Evolutionary conservation across 2,888 invertebrate species (phyloP).

Genomic region (Troides helena): DNA sequence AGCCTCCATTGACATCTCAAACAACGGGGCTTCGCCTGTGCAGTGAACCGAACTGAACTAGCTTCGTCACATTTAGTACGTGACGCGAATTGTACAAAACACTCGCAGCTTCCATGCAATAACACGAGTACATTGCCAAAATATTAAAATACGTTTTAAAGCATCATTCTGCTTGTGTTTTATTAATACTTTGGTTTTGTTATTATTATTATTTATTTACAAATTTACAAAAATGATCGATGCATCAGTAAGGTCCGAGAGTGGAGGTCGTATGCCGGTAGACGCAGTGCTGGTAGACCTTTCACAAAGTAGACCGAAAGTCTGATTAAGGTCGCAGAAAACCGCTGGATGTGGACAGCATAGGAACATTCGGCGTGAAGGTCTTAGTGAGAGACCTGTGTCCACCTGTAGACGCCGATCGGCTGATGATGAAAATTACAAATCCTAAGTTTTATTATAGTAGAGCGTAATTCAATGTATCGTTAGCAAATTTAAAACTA

Average conservation of each 20-base stretch:
- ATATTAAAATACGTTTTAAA: slow-evolving; percentile 1
- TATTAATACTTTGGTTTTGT: neutral
- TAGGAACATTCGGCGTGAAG: too few relatives aligned
- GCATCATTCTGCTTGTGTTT: neutral
- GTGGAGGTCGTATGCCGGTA: too few relatives aligned
- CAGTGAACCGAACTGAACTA: slow-evolving; percentile 49
- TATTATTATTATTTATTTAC: neutral
- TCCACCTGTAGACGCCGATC: too few relatives aligned
- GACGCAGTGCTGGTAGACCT: too few relatives aligned
- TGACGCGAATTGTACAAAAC: slow-evolving; percentile 35
- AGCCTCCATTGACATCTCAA: slow-evolving; percentile 47
- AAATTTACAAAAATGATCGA: neutral
- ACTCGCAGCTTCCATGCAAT: slow-evolving; percentile 3
- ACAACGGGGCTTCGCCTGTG: slow-evolving; percentile 44
- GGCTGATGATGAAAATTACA: too few relatives aligned
- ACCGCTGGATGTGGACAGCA: too few relatives aligned
- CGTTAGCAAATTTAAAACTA: neutral
- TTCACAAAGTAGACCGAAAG: too few relatives aligned
- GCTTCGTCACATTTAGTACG: slow-evolving; percentile 42
- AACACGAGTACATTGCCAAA: slow-evolving; percentile 11
- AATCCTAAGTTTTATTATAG: too few relatives aligned
- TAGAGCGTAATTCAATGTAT: neutral
- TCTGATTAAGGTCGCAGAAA: too few relatives aligned
- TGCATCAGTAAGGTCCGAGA: too few relatives aligned
- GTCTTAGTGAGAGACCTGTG: too few relatives aligned